Conservation (phyloP, 2,888 invertebrate genomes). For the Apotomis turbidana region DNA sequence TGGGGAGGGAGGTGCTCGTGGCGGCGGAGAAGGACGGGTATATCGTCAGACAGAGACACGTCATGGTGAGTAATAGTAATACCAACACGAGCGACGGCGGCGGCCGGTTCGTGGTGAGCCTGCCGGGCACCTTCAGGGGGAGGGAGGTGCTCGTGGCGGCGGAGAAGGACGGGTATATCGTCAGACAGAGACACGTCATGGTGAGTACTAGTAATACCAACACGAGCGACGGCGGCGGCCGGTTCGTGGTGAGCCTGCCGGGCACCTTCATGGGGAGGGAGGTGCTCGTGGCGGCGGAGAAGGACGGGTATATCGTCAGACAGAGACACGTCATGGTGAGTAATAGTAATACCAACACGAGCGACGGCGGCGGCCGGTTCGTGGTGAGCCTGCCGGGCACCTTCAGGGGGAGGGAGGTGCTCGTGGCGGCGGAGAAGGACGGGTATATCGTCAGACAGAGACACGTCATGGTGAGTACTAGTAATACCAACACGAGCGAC, state of each 20-base stretch:
- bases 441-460: too few relatives aligned
- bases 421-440: too few relatives aligned
- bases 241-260: constrained; percentile 76
- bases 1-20: constrained; percentile 79
- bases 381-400: too few relatives aligned
- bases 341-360: too few relatives aligned
- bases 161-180: constrained; percentile 84
- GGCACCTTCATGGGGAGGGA: constrained; percentile 70
- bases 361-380: too few relatives aligned
- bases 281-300: constrained; percentile 81
- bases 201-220: too few relatives aligned
- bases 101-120: constrained; percentile 76
- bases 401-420: too few relatives aligned
- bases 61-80: constrained; percentile 61
- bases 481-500: constrained; percentile 66
- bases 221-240: constrained; percentile 17
- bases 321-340: constrained; percentile 78
- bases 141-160: constrained; percentile 82
- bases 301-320: constrained; percentile 84
- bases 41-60: constrained; percentile 78
- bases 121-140: constrained; percentile 71
- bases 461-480: too few relatives aligned
- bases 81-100: constrained; percentile 48
- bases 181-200: constrained; percentile 77
- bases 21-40: constrained; percentile 85